Conservation (phyloP, 2,113 vertebrate genomes). For the Hiodon alosoides region DNA sequence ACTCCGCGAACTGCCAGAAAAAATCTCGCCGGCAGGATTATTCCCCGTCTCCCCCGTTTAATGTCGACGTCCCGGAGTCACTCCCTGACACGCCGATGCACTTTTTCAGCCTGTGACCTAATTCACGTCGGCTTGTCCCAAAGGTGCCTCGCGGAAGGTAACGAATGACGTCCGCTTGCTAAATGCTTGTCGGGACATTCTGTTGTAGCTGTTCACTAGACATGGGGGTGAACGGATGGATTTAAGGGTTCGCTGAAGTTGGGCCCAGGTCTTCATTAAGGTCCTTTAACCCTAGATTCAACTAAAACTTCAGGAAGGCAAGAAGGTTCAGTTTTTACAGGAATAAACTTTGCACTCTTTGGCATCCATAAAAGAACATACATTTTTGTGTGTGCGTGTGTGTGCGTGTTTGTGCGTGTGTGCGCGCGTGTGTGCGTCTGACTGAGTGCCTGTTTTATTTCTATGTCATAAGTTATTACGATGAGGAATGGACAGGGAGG, state of each 20-base stretch:
- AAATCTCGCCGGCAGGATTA: constrained; percentile 14
- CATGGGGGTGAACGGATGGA: too few relatives aligned
- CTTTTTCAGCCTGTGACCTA: constrained; percentile 16
- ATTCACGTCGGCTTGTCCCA: constrained; percentile 9
- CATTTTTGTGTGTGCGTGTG: background rate
- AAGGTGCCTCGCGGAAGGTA: background rate
- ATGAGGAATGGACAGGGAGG: constrained; percentile 41
- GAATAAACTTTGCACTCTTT: background rate
- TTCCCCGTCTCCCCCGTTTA: constrained; percentile 9
- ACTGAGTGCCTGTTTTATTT: constrained; percentile 8
- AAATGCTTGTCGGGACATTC: background rate
- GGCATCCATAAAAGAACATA: background rate
- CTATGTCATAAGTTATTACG: constrained; percentile 41
- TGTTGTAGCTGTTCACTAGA: too few relatives aligned
- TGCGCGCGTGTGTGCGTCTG: background rate
- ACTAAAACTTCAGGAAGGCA: too few relatives aligned
- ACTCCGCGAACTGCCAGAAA: constrained; percentile 13
- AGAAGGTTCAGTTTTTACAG: too few relatives aligned
- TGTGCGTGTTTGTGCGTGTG: background rate
- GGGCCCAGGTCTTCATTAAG: too few relatives aligned
- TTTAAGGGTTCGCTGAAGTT: too few relatives aligned
- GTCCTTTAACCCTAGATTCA: too few relatives aligned
- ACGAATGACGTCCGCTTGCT: background rate
- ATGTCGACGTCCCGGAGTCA: constrained; percentile 7
- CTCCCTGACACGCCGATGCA: background rate